Evolutionary conservation across 1,140 invertebrate species (phyloP), one percentile per base, ranked within the genome.

Genomic region (Pygmarrhopalites habei): DNA sequence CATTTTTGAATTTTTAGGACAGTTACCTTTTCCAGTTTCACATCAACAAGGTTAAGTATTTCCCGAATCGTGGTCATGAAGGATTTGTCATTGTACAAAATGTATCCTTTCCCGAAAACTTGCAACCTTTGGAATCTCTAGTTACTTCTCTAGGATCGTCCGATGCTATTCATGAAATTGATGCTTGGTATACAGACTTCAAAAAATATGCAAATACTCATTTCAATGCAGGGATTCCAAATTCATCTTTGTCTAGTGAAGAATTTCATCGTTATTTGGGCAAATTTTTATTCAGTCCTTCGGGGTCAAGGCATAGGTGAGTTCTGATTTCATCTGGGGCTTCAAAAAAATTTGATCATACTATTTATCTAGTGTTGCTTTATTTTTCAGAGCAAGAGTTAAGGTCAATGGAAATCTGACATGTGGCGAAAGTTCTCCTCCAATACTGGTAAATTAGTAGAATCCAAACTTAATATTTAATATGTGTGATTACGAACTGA

Each of bases 21-120:
- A 82, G 84, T 1, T 85, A 89, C 72, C 79, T 86, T n/a, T 81
- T 77, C 62, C 72, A 85, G 41, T 90, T 80, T 74, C 71, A 84
- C n/a, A 69, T 74, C 19, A 72, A 76, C 4, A 75, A 79, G 47
- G 77, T 80, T 43, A 51, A 74, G 56, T 82, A 82, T 67, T 90
- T 83, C 73, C 85, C 86, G 0, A 75, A 81, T 32, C 77, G 80
- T 28, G 88, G 88, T 0, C 75, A 82, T 64, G 76, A 81, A 58
- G 85, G 80, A n/a, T 80, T 80, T 51, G 74, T 89, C 10, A 85
- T 85, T 73, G 78, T 88, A 67, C 84, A 86, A 46, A 75, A 82
- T 57, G 76, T 86, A 44, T 80, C 88, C 74, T 86, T 87, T 68
- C 77, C 78, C 4, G 62, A 77, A 49, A 84, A 88, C 74, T 80